These are phyloP conservation scores for Papilio dardanus DNA, from an alignment of 1,140 invertebrate species.

Conservation along the genomic window DNA sequence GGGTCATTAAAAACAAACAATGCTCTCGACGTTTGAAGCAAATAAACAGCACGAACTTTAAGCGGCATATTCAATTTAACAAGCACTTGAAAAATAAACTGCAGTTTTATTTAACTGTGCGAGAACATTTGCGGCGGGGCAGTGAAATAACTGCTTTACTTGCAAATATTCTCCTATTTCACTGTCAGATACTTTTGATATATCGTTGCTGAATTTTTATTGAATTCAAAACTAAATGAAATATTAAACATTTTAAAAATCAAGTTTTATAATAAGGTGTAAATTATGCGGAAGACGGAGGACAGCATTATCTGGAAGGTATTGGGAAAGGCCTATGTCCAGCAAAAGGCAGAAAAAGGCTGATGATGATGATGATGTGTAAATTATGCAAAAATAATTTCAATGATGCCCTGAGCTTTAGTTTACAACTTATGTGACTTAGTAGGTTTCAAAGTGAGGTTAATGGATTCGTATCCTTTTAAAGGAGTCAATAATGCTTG, in stretches of 20 bases:
- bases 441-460: too few relatives aligned
- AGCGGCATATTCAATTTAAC: conserved; percentile 15
- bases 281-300: too few relatives aligned
- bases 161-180: neutral
- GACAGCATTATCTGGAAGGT: too few relatives aligned
- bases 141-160: conserved; percentile 1
- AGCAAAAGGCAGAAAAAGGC: too few relatives aligned
- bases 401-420: too few relatives aligned
- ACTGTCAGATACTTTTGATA: conserved; percentile 18
- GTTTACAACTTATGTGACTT: too few relatives aligned
- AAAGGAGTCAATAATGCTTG: too few relatives aligned
- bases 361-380: too few relatives aligned
- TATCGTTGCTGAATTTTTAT: neutral
- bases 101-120: conserved; percentile 18
- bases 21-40: conserved; percentile 12
- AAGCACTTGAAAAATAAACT: conserved; percentile 20
- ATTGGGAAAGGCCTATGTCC: too few relatives aligned
- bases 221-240: neutral
- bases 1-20: neutral
- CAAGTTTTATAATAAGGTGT: too few relatives aligned
- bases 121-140: neutral
- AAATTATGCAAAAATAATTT: too few relatives aligned
- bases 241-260: neutral
- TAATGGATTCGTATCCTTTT: too few relatives aligned
- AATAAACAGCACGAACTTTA: conserved; percentile 15